phyloP scores from a whole-genome alignment of 2,797 vertebrate genomes.

The Eptatretus atami region DNA sequence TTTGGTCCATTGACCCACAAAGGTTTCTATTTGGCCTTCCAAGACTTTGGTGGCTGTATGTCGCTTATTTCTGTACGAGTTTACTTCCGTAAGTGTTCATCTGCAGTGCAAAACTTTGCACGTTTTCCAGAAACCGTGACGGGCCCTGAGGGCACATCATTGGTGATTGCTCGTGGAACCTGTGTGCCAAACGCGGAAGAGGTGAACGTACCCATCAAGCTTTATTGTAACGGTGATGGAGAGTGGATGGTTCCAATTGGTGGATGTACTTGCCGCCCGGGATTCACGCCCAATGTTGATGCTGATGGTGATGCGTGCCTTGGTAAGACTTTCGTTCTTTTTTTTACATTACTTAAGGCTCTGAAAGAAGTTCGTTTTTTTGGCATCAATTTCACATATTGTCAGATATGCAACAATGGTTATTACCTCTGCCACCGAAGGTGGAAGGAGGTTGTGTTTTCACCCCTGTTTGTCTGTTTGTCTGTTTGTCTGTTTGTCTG shows the following conservation, averaged over 20 bases:
- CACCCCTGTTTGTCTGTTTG: too few relatives aligned
- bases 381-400: too few relatives aligned
- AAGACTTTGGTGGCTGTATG: slow-evolving; percentile 90
- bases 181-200: slow-evolving; percentile 64
- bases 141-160: slow-evolving; percentile 58
- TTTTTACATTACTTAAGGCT: too few relatives aligned
- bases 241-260: slow-evolving; percentile 92
- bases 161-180: slow-evolving; percentile 52
- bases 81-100: slow-evolving; percentile 65
- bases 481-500: too few relatives aligned
- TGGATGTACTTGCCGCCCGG: slow-evolving; percentile 58
- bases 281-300: slow-evolving; percentile 22
- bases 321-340: too few relatives aligned
- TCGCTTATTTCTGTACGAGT: slow-evolving; percentile 61
- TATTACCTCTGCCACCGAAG: too few relatives aligned
- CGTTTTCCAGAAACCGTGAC: slow-evolving; percentile 61
- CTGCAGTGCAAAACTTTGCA: slow-evolving; percentile 42
- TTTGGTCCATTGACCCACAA: slow-evolving; percentile 59
- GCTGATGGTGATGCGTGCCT: too few relatives aligned
- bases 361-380: too few relatives aligned
- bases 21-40: slow-evolving; percentile 77
- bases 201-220: slow-evolving; percentile 73
- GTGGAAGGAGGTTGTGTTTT: too few relatives aligned
- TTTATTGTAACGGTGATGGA: slow-evolving; percentile 73
- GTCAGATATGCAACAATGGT: too few relatives aligned